Base-by-base conservation (phyloP, 2,113 vertebrate genomes). In the Orthonyx spaldingii region DNA sequence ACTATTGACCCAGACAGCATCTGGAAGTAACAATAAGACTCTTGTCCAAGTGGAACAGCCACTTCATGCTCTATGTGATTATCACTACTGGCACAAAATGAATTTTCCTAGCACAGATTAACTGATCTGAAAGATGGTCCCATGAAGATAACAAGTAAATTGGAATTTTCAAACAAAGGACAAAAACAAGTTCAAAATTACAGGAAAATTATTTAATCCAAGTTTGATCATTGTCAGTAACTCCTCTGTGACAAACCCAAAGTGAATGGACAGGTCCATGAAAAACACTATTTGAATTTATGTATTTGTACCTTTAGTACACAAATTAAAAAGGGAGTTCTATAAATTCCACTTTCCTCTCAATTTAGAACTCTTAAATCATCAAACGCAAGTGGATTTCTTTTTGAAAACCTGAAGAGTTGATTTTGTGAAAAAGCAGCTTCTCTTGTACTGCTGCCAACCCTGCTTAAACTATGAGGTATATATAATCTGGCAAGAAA, bases 401-500 rank as follows among this genome's bases (percentile, higher is more conserved):
- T 90, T 94, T 61, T 59, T 84, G 50, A 92, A 91, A 88, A 90
- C 33, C 32, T 22, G 2, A 89, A 53, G 47, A 93, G 71, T 5
- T 85, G 87, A 56, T 87, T 85, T 90, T 93, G 70, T 93, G 89
- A 89, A 96, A 96, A 94, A 91, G 89, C 81, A 96, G 89, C 80
- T 96, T 97, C 92, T 89, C 87, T 64, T 89, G 74, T 64, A 60
- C 39, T 64, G 69, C 69, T 94, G 94, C 90, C 94, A 97, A 46
- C 32, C 20, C 69, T 60, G 80, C 80, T 96, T 96, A 92, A 96
- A 92, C 52, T 75, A 84, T 92, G 90, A 93, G 65, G 93, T 71
- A 94, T 89, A 94, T 81, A 96, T 84, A 97, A 94, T 93, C 90
- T 96, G 96, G 94, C 96, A 96, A 89, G 79, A 87, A 90, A 90